phyloP scores from a whole-genome alignment of 2,888 invertebrate genomes.

The Cheilosia variabilis region DNA sequence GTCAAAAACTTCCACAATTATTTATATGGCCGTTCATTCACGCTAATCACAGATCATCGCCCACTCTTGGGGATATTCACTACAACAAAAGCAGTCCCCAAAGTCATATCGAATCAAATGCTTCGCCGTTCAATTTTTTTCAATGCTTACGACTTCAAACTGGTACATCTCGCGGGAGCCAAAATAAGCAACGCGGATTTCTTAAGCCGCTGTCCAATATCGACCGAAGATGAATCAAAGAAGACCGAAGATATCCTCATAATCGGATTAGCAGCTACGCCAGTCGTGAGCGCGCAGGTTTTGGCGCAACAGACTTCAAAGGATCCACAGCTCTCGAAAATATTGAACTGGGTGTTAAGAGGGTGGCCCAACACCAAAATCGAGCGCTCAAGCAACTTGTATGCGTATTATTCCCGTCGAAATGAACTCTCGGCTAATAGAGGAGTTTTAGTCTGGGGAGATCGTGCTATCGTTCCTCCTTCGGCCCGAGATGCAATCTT shows the following conservation, averaged over 20 bases:
- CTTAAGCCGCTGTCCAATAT: conserved; percentile 34
- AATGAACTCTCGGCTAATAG: conserved; percentile 19
- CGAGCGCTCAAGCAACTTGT: conserved; percentile 36
- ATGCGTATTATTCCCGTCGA: conserved; percentile 21
- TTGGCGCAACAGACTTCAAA: conserved; percentile 38
- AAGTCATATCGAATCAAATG: conserved; percentile 36
- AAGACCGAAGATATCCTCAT: background rate
- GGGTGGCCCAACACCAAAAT: conserved; percentile 24
- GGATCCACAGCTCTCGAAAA: conserved; percentile 36
- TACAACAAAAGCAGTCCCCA: conserved; percentile 27
- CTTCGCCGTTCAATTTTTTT: conserved; percentile 25
- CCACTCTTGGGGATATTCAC: conserved; percentile 26
- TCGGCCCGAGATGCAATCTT: conserved; percentile 14
- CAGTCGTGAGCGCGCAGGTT: conserved; percentile 25
- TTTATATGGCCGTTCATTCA: conserved; percentile 21
- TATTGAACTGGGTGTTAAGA: conserved; percentile 49
- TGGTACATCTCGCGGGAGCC: conserved; percentile 20
- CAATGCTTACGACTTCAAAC: conserved; percentile 14
- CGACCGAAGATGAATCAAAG: conserved; percentile 3
- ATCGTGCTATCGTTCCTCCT: background rate
- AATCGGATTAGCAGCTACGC: conserved; percentile 2
- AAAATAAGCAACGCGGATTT: conserved; percentile 39
- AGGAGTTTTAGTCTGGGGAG: conserved; percentile 7
- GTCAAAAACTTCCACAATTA: conserved; percentile 40
- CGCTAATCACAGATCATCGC: conserved; percentile 32